Conservation (phyloP, 2,113 vertebrate genomes). For the Gallinago jamesoni region DNA sequence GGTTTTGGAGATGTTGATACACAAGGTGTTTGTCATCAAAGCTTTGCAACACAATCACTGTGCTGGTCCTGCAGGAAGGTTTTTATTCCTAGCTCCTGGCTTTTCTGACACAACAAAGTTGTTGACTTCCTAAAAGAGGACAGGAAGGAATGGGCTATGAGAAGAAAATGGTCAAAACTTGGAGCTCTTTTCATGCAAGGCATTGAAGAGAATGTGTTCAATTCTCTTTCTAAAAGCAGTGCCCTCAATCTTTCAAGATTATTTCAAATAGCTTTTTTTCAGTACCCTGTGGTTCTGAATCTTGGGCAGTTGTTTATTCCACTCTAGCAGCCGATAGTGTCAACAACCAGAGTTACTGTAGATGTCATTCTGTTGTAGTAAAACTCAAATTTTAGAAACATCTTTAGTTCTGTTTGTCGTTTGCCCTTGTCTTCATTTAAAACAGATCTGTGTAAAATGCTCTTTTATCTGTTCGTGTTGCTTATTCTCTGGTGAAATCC, state of each 20-base stretch:
- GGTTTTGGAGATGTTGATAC: neutral
- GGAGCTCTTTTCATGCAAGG: neutral
- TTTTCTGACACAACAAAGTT: neutral
- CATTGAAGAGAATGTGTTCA: neutral
- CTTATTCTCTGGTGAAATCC: neutral
- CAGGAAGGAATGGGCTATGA: neutral
- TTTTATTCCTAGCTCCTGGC: neutral
- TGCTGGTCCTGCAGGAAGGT: neutral
- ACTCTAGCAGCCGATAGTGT: neutral
- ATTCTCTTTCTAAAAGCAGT: conserved; percentile 6
- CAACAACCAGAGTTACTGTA: neutral
- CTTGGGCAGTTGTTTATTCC: neutral
- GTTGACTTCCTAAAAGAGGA: neutral
- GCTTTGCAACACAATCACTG: neutral
- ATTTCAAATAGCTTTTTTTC: conserved; percentile 3
- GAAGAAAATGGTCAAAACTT: neutral
- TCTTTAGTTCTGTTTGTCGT: neutral
- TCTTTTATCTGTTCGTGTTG: neutral
- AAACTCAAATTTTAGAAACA: neutral
- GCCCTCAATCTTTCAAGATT: conserved; percentile 22
- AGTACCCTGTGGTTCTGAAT: conserved; percentile 1
- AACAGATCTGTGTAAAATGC: neutral
- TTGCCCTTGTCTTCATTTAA: neutral
- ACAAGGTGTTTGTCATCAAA: neutral
- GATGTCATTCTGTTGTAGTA: neutral